These are phyloP conservation scores for Seriola dumerili DNA, from an alignment of 2,113 vertebrate species.

Conservation along the genomic window DNA sequence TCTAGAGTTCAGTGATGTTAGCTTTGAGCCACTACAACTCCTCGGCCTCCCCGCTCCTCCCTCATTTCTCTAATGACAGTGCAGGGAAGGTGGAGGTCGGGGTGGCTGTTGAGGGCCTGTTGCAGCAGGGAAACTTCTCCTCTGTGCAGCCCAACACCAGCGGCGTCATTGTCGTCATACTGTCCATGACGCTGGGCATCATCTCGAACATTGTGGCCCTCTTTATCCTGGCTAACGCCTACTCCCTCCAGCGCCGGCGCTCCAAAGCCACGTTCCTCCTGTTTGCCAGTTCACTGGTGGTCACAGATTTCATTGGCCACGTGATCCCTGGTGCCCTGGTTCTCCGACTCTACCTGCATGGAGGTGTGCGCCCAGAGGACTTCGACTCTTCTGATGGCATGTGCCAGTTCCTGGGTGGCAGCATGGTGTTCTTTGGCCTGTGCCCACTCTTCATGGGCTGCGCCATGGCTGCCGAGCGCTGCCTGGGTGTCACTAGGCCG, in stretches of 20 bases:
- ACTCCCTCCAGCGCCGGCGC: slow-evolving; percentile 84
- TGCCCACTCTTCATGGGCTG: slow-evolving; percentile 92
- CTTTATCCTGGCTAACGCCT: slow-evolving; percentile 87
- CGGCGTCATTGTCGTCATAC: slow-evolving; percentile 79
- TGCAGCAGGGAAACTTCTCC: slow-evolving; percentile 64
- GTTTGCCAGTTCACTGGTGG: slow-evolving; percentile 88
- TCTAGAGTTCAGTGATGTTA: slow-evolving; percentile 67
- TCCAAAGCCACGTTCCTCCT: slow-evolving; percentile 90
- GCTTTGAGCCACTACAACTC: slow-evolving; percentile 73
- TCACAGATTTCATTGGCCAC: slow-evolving; percentile 90
- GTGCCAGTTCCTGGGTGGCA: slow-evolving; percentile 90
- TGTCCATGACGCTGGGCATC: slow-evolving; percentile 90
- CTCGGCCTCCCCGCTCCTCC: slow-evolving; percentile 47
- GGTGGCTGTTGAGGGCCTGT: slow-evolving; percentile 38
- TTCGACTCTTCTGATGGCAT: slow-evolving; percentile 76
- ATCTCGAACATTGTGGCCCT: slow-evolving; percentile 90
- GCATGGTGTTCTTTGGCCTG: slow-evolving; percentile 94
- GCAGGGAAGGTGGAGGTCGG: slow-evolving; percentile 45
- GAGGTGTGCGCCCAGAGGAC: slow-evolving; percentile 53
- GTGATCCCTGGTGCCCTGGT: slow-evolving; percentile 90
- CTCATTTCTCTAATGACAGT: slow-evolving; percentile 60
- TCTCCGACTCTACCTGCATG: slow-evolving; percentile 85
- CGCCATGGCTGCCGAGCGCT: slow-evolving; percentile 92
- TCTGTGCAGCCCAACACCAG: slow-evolving; percentile 45
- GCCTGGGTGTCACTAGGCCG: slow-evolving; percentile 89